These are phyloP conservation scores for Arvicanthis niloticus DNA, from an alignment of 2,113 vertebrate species.

Conservation along the genomic window DNA sequence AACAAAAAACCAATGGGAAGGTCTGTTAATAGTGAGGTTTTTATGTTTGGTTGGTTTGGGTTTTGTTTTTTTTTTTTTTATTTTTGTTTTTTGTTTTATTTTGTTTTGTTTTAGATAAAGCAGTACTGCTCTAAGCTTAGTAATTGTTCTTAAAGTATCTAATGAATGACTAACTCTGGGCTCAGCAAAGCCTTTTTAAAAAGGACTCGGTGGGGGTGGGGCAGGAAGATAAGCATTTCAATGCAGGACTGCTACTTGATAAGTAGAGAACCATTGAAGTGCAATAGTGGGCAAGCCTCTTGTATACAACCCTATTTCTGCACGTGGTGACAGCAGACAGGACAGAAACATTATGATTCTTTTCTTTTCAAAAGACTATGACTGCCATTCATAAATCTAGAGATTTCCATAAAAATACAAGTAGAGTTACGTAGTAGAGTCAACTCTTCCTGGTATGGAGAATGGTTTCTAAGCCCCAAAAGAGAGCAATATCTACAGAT, in stretches of 20 bases:
- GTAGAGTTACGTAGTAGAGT: background rate
- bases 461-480: background rate
- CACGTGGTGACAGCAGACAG: background rate
- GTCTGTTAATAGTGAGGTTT: background rate
- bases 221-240: background rate
- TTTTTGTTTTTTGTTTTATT: no score
- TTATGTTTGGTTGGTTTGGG: no score
- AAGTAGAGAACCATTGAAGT: background rate
- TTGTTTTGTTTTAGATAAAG: background rate
- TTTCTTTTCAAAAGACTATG: background rate
- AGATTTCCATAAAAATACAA: background rate
- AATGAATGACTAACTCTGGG: background rate
- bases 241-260: background rate
- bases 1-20: background rate
- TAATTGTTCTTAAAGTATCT: background rate
- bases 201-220: background rate
- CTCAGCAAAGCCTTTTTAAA: background rate
- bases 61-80: background rate
- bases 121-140: background rate
- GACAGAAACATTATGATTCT: background rate
- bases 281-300: background rate
- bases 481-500: background rate
- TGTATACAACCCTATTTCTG: background rate
- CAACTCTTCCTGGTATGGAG: background rate
- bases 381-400: constrained; percentile 3